These are phyloP conservation scores for Chiridota heheva DNA, from an alignment of 35 echinoderm and acorn worm species.

Conservation along the genomic window DNA sequence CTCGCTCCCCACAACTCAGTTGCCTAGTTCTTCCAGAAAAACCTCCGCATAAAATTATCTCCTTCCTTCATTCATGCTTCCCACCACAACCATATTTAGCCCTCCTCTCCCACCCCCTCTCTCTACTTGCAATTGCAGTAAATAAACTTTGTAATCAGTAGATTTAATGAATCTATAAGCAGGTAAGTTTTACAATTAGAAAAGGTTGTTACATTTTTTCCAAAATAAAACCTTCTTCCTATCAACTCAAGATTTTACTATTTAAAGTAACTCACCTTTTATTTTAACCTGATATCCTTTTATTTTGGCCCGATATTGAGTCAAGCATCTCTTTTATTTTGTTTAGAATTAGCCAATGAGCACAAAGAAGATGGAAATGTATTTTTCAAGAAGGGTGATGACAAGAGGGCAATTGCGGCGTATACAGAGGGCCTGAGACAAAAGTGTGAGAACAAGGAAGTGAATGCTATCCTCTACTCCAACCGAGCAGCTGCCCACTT, in stretches of 20 bases:
- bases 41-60: no score
- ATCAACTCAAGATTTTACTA: not conserved
- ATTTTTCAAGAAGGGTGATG: constrained; percentile 82
- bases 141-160: no score
- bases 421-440: constrained; percentile 83
- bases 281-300: not conserved
- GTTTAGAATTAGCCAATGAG: constrained; percentile 45
- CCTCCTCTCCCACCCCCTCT: no score
- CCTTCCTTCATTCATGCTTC: no score
- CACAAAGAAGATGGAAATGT: constrained; percentile 93
- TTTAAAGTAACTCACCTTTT: not conserved
- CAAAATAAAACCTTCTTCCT: no score
- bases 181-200: no score
- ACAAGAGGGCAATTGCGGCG: constrained; percentile 65
- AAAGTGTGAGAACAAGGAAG: constrained; percentile 58
- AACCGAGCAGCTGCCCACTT: constrained; percentile 90
- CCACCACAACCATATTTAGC: no score
- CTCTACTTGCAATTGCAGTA: no score
- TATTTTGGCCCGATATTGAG: not conserved
- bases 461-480: constrained; percentile 82
- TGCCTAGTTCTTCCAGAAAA: no score
- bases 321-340: not conserved
- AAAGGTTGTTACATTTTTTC: not conserved
- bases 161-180: no score
- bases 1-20: no score